phyloP scores from a whole-genome alignment of 2,888 invertebrate genomes.

The Tryphoninae sp. region DNA sequence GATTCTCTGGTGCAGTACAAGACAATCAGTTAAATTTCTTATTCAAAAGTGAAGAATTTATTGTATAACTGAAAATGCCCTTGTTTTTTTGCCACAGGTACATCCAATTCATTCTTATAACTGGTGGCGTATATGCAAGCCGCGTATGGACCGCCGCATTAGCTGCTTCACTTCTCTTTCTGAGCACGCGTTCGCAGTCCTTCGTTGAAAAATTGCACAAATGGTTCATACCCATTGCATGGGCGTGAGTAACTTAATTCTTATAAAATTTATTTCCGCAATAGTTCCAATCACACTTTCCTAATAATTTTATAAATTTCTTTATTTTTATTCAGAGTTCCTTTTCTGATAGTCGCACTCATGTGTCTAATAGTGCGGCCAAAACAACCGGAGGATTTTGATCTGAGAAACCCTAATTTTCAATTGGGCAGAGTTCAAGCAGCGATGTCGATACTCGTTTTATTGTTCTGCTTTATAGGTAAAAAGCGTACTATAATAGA shows the following conservation, averaged over 20 bases:
- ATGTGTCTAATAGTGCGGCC: conserved; percentile 84
- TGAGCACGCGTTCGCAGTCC: conserved; percentile 92
- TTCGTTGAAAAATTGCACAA: conserved; percentile 91
- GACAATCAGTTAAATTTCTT: neutral
- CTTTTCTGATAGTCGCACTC: conserved; percentile 86
- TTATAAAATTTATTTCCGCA: neutral
- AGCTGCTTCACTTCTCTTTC: conserved; percentile 90
- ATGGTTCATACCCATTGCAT: conserved; percentile 84
- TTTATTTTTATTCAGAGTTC: conserved; percentile 76
- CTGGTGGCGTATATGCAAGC: conserved; percentile 90
- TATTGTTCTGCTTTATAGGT: conserved; percentile 92
- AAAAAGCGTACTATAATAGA: conserved; percentile 69
- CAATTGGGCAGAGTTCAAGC: conserved; percentile 91
- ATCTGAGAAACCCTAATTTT: conserved; percentile 88
- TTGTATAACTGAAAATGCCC: too few relatives aligned
- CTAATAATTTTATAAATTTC: conserved; percentile 15
- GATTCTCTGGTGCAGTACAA: conserved; percentile 71
- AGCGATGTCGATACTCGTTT: conserved; percentile 88
- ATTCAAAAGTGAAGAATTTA: neutral
- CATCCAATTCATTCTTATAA: conserved; percentile 89
- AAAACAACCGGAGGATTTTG: conserved; percentile 82
- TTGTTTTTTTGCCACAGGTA: conserved; percentile 81
- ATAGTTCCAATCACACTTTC: neutral
- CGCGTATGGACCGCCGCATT: conserved; percentile 93
- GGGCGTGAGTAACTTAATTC: conserved; percentile 82